phyloP scores from a whole-genome alignment of 2,113 vertebrate genomes.

The Acanthochromis polyacanthus region DNA sequence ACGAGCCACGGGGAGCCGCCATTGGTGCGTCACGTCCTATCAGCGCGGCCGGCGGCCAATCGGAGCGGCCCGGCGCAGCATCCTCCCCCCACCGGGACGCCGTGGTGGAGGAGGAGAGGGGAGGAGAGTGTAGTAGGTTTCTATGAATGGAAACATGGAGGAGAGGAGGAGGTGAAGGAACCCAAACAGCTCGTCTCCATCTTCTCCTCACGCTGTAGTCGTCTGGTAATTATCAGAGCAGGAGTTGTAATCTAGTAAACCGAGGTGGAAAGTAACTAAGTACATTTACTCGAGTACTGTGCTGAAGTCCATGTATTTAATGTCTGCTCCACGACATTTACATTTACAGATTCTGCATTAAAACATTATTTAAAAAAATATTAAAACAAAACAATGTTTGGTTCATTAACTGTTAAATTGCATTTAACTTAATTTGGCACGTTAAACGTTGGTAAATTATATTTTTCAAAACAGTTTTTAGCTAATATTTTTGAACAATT shows the following conservation, averaged over 20 bases:
- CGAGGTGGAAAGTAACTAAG: neutral
- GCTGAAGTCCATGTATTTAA: too few relatives aligned
- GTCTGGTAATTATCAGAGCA: too few relatives aligned
- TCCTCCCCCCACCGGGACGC: slow-evolving; percentile 59
- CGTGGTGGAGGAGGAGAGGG: slow-evolving; percentile 29
- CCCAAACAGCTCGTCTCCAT: slow-evolving; percentile 12
- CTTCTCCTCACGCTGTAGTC: slow-evolving; percentile 3
- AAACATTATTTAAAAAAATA: too few relatives aligned
- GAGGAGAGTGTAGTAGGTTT: slow-evolving; percentile 31
- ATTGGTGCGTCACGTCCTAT: slow-evolving; percentile 72
- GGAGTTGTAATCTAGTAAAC: neutral
- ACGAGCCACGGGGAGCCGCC: slow-evolving; percentile 33
- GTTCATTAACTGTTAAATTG: too few relatives aligned
- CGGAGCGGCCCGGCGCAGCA: slow-evolving; percentile 57
- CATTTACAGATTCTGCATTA: too few relatives aligned
- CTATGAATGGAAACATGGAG: slow-evolving; percentile 73
- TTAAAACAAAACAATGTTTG: too few relatives aligned
- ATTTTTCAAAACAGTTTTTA: too few relatives aligned
- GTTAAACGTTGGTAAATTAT: too few relatives aligned
- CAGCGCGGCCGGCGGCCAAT: slow-evolving; percentile 76
- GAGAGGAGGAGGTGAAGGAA: slow-evolving; percentile 44
- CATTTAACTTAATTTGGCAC: too few relatives aligned
- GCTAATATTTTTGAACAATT: too few relatives aligned
- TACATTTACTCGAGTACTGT: neutral
- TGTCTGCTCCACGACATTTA: too few relatives aligned